Evolutionary conservation across 2,888 invertebrate species (phyloP).

Genomic region (Sphaeridia pumilis): DNA sequence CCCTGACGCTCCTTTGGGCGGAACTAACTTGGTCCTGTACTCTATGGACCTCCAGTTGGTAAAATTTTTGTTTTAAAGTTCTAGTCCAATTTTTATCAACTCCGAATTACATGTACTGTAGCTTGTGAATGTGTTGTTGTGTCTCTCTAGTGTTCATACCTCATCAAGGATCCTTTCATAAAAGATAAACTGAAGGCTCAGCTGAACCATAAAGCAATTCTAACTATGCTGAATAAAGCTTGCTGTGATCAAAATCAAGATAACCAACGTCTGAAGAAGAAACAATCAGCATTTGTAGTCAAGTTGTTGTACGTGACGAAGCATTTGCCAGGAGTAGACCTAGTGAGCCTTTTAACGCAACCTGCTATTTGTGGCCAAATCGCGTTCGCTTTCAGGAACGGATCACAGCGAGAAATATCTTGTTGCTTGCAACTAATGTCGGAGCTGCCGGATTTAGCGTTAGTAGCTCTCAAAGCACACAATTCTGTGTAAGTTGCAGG

Average conservation of each 20-base stretch:
- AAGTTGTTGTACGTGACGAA: slow-evolving; percentile 1
- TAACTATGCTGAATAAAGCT: slow-evolving; percentile 5
- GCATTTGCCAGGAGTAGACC: background rate
- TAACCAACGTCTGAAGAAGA: background rate
- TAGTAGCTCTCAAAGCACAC: no score
- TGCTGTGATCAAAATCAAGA: no score
- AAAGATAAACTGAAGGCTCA: slow-evolving; percentile 4
- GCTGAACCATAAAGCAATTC: background rate
- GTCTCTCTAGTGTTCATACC: background rate
- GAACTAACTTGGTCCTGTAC: slow-evolving; percentile 4
- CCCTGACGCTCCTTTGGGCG: background rate
- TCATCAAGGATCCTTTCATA: slow-evolving; percentile 1
- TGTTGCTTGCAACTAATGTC: background rate
- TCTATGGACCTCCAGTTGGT: slow-evolving; percentile 5
- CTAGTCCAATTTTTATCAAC: background rate
- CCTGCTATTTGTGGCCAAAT: background rate
- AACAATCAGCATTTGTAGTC: slow-evolving; percentile 7
- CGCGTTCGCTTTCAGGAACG: slow-evolving; percentile 4
- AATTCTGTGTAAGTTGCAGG: no score
- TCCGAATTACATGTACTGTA: background rate
- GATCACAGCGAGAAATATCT: slow-evolving; percentile 6
- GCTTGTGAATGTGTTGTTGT: background rate
- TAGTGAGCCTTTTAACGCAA: no score
- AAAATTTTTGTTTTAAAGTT: background rate
- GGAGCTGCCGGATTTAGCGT: background rate